Base-by-base conservation (phyloP, 2,888 invertebrate species). In the Cantharis rustica region DNA sequence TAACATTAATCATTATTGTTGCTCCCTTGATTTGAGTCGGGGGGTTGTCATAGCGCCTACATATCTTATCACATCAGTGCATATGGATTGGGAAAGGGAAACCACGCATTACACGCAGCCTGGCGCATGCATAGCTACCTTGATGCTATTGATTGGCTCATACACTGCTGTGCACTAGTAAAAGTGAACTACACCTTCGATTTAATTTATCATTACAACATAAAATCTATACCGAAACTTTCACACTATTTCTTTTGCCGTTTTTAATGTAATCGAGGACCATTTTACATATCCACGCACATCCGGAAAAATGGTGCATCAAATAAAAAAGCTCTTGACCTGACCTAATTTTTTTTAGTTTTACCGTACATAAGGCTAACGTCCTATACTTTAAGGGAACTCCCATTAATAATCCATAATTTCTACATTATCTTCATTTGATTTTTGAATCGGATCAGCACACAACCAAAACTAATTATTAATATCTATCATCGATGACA, bases 121-220 rank as follows among this genome's bases (percentile, higher is more conserved):
- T 77, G 79, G 79, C 77, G 77, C 80, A 79, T 80, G 81, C 81
- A 81, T 81, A 81, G 79, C 81, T 79, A 81, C 81, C 81, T 81
- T 81, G 81, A 79, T 76, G 79, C 81, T 81, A 81, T 81, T 80
- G 81, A 81, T 81, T 81, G 80, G 78, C 80, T 80, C 79, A 79
- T 78, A 78, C 76, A 80, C 80, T 80, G 75, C 76, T 75, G 77
- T 77, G 79, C 76, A 79, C 77, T 80, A 79, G 77, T 77, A 79
- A 79, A 79, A 79, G 79, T 73, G 76, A 79, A 80, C 75, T 75
- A 77, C 75, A 78, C 71, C 72, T 80, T 72, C 72, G 72, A 76
- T 79, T 80, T 72, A 69, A 75, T 74, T 78, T 73, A 71, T 68
- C 31, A 68, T 75, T 71, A 63, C 31, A 63, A 66, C n/a, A 66